These are phyloP conservation scores for Chymomyza caudatula DNA, from an alignment of 2,888 invertebrate genomes.

Conservation along the genomic window DNA sequence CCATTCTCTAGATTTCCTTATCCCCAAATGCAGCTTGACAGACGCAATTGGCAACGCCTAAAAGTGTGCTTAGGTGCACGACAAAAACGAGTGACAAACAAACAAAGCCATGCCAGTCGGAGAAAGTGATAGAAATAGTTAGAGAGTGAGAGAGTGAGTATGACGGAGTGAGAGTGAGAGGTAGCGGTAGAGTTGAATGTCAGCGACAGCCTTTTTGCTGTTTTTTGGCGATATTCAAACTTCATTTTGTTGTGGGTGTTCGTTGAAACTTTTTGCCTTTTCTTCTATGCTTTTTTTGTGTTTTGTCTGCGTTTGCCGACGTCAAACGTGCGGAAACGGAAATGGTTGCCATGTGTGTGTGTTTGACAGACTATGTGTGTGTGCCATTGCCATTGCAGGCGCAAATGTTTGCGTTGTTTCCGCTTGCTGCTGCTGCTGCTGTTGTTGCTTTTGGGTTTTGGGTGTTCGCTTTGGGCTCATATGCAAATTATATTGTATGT, in stretches of 20 bases:
- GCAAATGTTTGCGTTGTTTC: constrained; percentile 46
- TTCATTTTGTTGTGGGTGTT: constrained; percentile 40
- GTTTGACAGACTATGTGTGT: constrained; percentile 15
- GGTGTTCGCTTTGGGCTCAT: constrained; percentile 38
- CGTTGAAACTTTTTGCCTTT: neutral
- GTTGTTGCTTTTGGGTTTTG: constrained; percentile 21
- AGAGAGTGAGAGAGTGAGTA: neutral
- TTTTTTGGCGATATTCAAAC: constrained; percentile 34
- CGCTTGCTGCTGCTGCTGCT: constrained; percentile 7
- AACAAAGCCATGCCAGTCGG: too few species aligned
- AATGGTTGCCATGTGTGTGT: constrained; percentile 52
- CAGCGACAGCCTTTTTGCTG: constrained; percentile 47
- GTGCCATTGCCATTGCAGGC: constrained; percentile 21
- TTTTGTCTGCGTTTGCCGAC: constrained; percentile 34
- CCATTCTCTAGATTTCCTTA: neutral
- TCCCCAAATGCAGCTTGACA: constrained; percentile 38
- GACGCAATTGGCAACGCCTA: constrained; percentile 26
- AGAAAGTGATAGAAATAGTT: too few species aligned
- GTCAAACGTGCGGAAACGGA: constrained; percentile 72
- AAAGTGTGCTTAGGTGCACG: constrained; percentile 30
- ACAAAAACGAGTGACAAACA: constrained; percentile 19
- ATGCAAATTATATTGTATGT: constrained; percentile 55
- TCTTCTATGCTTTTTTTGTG: neutral
- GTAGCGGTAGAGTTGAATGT: neutral
- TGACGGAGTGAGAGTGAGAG: neutral